A percentile compares a stretch with the other conserved stretches of the same genome.
phyloP scores from a whole-genome alignment of 2,113 vertebrate species.

The Triplophysa siluroides region DNA sequence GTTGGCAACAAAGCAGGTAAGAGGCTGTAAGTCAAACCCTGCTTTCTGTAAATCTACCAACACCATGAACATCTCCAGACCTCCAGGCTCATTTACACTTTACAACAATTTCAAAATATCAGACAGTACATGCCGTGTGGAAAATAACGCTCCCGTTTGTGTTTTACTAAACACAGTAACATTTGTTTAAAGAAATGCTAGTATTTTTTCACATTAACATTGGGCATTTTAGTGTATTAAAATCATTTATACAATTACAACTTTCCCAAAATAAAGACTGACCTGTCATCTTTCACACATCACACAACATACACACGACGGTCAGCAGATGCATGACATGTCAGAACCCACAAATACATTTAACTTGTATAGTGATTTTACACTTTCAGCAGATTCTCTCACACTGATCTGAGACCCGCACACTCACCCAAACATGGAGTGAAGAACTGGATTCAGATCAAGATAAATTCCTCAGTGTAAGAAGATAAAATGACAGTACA shows the following conservation, averaged over 20 bases:
- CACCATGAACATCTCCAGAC: not conserved
- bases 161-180: not conserved
- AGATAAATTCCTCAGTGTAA: not conserved
- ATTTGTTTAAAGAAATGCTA: not conserved
- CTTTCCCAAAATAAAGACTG: not conserved
- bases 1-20: constrained; percentile 47
- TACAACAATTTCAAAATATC: not conserved
- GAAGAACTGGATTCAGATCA: not conserved
- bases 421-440: not conserved
- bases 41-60: not conserved
- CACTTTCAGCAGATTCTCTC: not conserved
- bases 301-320: not conserved
- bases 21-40: not conserved
- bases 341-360: not conserved
- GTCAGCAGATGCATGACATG: not conserved
- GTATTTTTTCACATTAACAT: constrained; percentile 22
- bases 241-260: not conserved
- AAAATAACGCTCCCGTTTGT: constrained; percentile 1
- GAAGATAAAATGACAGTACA: constrained; percentile 6
- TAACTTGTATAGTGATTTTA: not conserved
- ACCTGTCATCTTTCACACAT: not conserved
- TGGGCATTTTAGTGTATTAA: not conserved
- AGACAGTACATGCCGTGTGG: constrained; percentile 10
- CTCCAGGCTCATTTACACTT: not conserved
- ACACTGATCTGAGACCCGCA: constrained; percentile 8